Evolutionary conservation across 2,888 invertebrate species (phyloP).

Genomic region (Heteromurus nitidus): DNA sequence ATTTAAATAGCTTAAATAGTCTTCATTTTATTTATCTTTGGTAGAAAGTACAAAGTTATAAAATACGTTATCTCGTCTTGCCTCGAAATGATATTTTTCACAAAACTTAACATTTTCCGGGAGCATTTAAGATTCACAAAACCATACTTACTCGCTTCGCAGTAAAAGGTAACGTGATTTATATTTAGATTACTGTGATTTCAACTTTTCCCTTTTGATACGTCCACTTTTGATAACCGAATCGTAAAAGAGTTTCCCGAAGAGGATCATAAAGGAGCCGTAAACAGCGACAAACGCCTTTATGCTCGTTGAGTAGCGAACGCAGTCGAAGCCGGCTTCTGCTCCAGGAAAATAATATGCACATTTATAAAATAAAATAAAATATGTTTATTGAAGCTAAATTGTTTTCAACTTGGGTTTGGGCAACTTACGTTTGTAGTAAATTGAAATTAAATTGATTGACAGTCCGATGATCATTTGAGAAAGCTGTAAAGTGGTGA

Average conservation of each 20-base stretch:
- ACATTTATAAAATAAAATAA: neutral
- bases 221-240: constrained; percentile 14
- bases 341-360: neutral
- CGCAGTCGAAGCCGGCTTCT: constrained; percentile 35
- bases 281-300: neutral
- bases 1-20: too few relatives aligned
- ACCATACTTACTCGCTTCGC: too few relatives aligned
- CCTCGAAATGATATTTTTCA: too few relatives aligned
- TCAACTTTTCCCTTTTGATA: neutral
- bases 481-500: constrained; percentile 45
- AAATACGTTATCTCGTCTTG: too few relatives aligned
- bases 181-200: neutral
- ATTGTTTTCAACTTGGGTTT: neutral
- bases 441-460: constrained; percentile 23
- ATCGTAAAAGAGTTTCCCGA: constrained; percentile 38
- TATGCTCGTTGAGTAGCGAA: constrained; percentile 13
- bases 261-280: constrained; percentile 24
- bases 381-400: neutral
- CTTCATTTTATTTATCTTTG: too few relatives aligned
- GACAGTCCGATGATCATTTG: constrained; percentile 43
- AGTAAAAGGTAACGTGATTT: neutral
- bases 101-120: too few relatives aligned
- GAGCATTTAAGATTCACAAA: too few relatives aligned
- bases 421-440: constrained; percentile 22
- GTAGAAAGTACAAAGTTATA: too few relatives aligned